phyloP scores from a whole-genome alignment of 2,888 invertebrate genomes.

The Branchellion lobata region DNA sequence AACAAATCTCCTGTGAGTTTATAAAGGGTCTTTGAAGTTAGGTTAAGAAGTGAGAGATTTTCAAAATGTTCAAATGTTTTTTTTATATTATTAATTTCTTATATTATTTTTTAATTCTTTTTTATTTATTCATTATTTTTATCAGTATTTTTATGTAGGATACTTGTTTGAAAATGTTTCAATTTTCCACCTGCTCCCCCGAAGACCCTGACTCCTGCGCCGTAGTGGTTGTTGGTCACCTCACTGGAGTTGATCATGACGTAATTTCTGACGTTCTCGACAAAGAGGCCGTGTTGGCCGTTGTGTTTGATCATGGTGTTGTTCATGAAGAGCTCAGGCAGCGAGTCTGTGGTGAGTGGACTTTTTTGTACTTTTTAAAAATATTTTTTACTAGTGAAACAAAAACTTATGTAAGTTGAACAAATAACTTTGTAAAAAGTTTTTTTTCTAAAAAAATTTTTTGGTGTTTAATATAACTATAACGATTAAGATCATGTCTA shows the following conservation, averaged over 20 bases:
- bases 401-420: no score
- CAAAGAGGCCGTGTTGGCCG: constrained; percentile 88
- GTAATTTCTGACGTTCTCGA: constrained; percentile 84
- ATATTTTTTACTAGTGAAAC: no score
- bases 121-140: neutral
- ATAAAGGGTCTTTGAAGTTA: neutral
- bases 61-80: neutral
- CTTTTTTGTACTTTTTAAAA: neutral
- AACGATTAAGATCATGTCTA: neutral
- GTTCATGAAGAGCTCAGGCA: constrained; percentile 68
- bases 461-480: no score
- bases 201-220: constrained; percentile 83
- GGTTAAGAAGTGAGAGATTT: neutral
- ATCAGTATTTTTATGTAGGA: neutral
- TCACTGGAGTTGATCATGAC: constrained; percentile 80
- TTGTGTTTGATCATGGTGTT: constrained; percentile 83
- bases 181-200: constrained; percentile 70
- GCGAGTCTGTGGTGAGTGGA: constrained; percentile 49
- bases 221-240: constrained; percentile 78
- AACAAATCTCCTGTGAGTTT: constrained; percentile 76
- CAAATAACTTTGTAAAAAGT: no score
- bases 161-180: neutral
- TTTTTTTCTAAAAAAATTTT: no score
- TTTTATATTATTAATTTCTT: neutral
- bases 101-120: neutral